Percentiles rank a stretch among this genome's conserved stretches.
Conservation (phyloP, 2,888 invertebrate species). For the Isotomurus palustris region DNA sequence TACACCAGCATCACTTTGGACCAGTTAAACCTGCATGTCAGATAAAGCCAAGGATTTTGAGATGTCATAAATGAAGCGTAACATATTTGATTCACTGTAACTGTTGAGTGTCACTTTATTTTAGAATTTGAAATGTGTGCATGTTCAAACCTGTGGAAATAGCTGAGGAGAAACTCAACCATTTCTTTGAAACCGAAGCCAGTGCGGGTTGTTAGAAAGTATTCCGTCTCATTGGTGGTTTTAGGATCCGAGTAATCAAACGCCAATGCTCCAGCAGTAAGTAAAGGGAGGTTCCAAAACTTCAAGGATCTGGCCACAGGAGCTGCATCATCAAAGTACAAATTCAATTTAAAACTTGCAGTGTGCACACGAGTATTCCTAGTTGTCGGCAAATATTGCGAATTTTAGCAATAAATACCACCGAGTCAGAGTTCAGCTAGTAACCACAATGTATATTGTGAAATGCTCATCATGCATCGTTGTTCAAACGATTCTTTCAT, state of each 20-base stretch:
- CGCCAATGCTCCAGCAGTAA: slow-evolving; percentile 76
- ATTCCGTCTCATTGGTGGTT: slow-evolving; percentile 66
- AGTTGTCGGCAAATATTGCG: too few species aligned
- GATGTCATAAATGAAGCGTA: too few species aligned
- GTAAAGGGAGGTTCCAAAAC: slow-evolving; percentile 64
- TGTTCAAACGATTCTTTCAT: too few species aligned
- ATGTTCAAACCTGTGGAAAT: slow-evolving; percentile 63
- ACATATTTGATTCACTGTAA: too few species aligned
- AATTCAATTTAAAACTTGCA: too few species aligned
- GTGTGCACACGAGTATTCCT: too few species aligned
- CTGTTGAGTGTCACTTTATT: too few species aligned
- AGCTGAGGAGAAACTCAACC: slow-evolving; percentile 63
- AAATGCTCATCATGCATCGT: too few species aligned
- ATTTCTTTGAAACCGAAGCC: slow-evolving; percentile 69
- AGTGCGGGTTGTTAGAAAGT: slow-evolving; percentile 69
- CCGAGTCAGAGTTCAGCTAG: too few species aligned
- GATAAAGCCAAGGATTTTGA: not conserved
- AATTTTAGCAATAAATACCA: too few species aligned
- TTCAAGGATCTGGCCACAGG: slow-evolving; percentile 73
- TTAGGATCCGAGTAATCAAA: slow-evolving; percentile 72
- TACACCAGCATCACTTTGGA: slow-evolving; percentile 67
- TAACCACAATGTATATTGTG: too few species aligned
- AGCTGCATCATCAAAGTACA: slow-evolving; percentile 57
- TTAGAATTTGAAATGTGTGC: too few species aligned
- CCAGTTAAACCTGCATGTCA: slow-evolving; percentile 63